phyloP scores from a whole-genome alignment of 2,797 vertebrate genomes.

The Lerista edwardsae region DNA sequence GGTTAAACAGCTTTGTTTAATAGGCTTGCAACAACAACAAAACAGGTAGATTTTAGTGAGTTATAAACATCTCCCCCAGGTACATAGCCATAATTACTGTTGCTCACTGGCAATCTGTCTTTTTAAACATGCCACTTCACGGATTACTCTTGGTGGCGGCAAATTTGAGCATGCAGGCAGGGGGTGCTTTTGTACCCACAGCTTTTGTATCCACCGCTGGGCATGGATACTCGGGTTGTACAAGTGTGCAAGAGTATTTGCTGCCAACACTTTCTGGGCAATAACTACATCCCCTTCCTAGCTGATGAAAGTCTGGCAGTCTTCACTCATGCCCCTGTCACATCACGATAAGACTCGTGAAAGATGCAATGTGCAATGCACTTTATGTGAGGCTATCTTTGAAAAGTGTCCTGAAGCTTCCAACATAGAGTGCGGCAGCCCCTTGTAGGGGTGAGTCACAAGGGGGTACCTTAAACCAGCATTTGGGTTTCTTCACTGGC shows the following conservation, averaged over 20 bases:
- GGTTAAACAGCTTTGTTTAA: constrained; percentile 49
- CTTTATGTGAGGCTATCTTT: not conserved
- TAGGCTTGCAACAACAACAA: constrained; percentile 35
- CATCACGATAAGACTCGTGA: not conserved
- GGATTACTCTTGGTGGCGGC: not conserved
- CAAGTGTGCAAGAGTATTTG: not conserved
- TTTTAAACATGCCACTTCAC: not conserved
- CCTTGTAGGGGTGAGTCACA: not conserved
- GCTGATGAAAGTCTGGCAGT: not conserved
- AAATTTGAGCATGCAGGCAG: not conserved
- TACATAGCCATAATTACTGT: constrained; percentile 15
- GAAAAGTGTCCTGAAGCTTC: not conserved
- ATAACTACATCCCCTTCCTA: not conserved
- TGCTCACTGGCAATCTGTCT: constrained; percentile 24
- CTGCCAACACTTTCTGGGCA: not conserved
- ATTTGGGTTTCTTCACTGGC: too few species aligned
- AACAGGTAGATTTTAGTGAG: constrained; percentile 41
- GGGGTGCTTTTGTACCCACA: not conserved
- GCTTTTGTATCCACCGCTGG: too few species aligned
- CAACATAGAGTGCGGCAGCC: not conserved
- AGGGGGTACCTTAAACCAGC: not conserved
- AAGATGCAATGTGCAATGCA: not conserved
- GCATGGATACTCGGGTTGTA: not conserved
- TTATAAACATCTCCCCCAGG: constrained; percentile 32
- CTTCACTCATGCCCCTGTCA: not conserved